These are phyloP conservation scores for Danio tinwini DNA, from an alignment of 2,797 vertebrate genomes.

Conservation along the genomic window DNA sequence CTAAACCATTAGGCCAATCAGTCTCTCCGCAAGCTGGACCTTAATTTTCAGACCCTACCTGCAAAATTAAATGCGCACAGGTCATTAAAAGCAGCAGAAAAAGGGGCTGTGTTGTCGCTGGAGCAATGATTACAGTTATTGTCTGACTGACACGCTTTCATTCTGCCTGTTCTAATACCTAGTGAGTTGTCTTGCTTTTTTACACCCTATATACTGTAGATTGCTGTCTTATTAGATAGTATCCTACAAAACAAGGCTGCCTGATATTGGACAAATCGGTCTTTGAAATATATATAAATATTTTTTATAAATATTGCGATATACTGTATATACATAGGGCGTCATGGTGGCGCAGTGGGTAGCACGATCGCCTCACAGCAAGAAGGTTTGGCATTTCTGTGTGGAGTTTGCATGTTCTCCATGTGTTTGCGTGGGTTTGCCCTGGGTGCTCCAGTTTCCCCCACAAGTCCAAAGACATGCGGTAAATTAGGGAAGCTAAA, in stretches of 20 bases:
- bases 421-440: too few relatives aligned
- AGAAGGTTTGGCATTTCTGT: too few relatives aligned
- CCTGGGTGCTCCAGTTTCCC: too few relatives aligned
- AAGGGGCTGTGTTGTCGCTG: not conserved
- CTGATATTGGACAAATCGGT: too few relatives aligned
- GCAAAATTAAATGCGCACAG: conserved; percentile 18
- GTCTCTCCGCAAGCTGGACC: conserved; percentile 27
- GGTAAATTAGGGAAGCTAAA: too few relatives aligned
- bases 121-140: conserved; percentile 22
- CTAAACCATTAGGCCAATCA: conserved; percentile 57
- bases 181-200: conserved; percentile 3
- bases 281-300: too few relatives aligned
- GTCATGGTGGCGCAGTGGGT: too few relatives aligned
- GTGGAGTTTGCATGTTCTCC: too few relatives aligned
- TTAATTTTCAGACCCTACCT: conserved; percentile 30
- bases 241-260: not conserved
- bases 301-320: too few relatives aligned
- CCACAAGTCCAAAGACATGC: too few relatives aligned
- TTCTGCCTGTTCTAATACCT: not conserved
- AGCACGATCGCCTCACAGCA: too few relatives aligned
- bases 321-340: too few relatives aligned
- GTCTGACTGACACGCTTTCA: conserved; percentile 12
- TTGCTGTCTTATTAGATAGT: not conserved
- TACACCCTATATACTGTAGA: not conserved
- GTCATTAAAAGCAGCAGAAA: conserved; percentile 41